phyloP scores from a whole-genome alignment of 2,888 invertebrate species.

The Clepsis dumicolana region DNA sequence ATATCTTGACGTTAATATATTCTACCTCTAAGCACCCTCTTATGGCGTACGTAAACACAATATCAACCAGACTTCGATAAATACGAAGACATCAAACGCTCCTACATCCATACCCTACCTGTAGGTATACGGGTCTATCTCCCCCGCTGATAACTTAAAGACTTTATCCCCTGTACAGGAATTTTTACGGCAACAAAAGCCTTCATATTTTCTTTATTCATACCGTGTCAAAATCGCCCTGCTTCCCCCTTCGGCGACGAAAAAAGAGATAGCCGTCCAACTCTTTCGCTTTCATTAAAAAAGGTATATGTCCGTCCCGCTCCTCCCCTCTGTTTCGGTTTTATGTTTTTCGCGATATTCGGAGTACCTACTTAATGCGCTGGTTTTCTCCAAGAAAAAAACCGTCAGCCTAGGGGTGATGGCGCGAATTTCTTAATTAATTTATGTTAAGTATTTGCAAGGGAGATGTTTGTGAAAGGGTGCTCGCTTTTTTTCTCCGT shows the following conservation, averaged over 20 bases:
- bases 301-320: conserved; percentile 63
- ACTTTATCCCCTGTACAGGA: conserved; percentile 85
- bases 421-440: conserved; percentile 81
- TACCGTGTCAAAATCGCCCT: conserved; percentile 82
- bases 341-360: conserved; percentile 79
- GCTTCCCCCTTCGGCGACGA: conserved; percentile 68
- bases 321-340: conserved; percentile 73
- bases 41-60: conserved; percentile 63
- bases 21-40: conserved; percentile 73
- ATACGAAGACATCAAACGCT: conserved; percentile 62
- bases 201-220: conserved; percentile 86
- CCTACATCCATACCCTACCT: conserved; percentile 28
- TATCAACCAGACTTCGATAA: conserved; percentile 68
- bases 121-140: conserved; percentile 39
- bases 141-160: conserved; percentile 83
- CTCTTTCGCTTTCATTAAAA: conserved; percentile 78
- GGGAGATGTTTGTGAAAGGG: conserved; percentile 67
- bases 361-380: conserved; percentile 67
- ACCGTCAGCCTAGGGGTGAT: conserved; percentile 78
- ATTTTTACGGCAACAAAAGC: conserved; percentile 85
- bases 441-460: conserved; percentile 78
- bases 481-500: conserved; percentile 61
- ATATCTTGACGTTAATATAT: conserved; percentile 74
- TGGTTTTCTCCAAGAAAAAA: conserved; percentile 62
- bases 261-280: conserved; percentile 75